Evolutionary conservation across 2,797 vertebrate species (phyloP).

Genomic region (Oceanodroma leucorhoa): DNA sequence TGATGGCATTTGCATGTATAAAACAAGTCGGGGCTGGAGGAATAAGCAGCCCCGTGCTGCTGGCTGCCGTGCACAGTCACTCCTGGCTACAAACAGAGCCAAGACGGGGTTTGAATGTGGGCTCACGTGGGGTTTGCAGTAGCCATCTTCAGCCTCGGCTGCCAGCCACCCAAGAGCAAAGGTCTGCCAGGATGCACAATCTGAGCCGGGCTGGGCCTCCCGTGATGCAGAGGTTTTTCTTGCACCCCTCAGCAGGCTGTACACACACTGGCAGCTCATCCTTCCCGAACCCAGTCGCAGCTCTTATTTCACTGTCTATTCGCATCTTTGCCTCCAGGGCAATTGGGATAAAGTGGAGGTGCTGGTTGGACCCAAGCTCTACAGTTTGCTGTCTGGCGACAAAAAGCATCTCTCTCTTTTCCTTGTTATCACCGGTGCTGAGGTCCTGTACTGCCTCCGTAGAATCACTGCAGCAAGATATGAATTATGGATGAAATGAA

Average conservation of each 20-base stretch:
- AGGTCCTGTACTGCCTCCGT: not conserved
- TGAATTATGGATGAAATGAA: constrained; percentile 64
- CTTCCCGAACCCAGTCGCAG: fast-evolving
- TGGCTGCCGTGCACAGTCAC: not conserved
- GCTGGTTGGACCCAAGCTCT: not conserved
- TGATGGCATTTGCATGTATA: fast-evolving
- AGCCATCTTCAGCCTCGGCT: not conserved
- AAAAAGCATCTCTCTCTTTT: not conserved
- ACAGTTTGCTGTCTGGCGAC: not conserved
- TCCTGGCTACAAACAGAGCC: not conserved
- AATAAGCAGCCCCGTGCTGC: not conserved
- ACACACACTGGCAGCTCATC: fast-evolving
- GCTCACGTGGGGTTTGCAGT: not conserved
- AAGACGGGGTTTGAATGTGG: fast-evolving
- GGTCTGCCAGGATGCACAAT: not conserved
- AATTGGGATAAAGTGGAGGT: not conserved
- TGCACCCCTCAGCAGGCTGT: not conserved
- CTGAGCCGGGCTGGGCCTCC: not conserved
- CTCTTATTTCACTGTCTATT: not conserved
- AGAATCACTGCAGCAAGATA: constrained; percentile 15
- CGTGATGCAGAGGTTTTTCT: fast-evolving
- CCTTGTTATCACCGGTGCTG: not conserved
- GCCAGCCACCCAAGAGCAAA: not conserved
- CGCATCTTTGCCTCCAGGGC: not conserved
- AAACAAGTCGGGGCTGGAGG: not conserved